Percentiles rank a stretch among this genome's conserved stretches.
These are phyloP conservation scores for Ophion ellenae DNA, from an alignment of 2,888 invertebrate genomes.

Conservation along the genomic window DNA sequence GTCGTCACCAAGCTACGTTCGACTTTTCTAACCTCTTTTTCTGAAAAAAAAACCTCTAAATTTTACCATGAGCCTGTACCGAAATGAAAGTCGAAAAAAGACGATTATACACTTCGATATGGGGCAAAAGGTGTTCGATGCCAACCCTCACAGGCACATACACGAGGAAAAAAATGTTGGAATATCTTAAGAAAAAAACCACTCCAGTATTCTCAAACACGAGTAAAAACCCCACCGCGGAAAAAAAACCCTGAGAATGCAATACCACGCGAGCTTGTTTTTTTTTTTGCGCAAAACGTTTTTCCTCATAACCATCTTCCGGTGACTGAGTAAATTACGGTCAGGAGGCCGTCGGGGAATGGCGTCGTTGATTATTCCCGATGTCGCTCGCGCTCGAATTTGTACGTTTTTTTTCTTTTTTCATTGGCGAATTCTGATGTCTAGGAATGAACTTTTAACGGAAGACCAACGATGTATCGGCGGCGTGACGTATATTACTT, in stretches of 20 bases:
- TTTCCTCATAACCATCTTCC: slow-evolving; percentile 25
- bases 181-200: neutral
- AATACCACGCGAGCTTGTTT: neutral
- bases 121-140: neutral
- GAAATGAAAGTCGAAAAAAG: neutral
- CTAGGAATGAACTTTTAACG: neutral
- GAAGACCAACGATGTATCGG: neutral
- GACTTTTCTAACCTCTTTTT: neutral
- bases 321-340: slow-evolving; percentile 1
- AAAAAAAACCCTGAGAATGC: neutral
- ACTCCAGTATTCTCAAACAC: neutral
- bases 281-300: slow-evolving; percentile 20
- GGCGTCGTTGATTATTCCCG: slow-evolving; percentile 22
- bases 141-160: neutral
- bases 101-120: neutral
- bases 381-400: slow-evolving; percentile 4
- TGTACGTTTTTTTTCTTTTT: slow-evolving; percentile 19
- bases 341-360: slow-evolving; percentile 2
- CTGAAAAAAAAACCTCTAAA: neutral
- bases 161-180: neutral
- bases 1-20: neutral
- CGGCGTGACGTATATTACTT: slow-evolving; percentile 6
- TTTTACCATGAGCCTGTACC: no score
- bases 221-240: neutral
- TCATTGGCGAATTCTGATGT: neutral